Percentiles rank a stretch among this genome's conserved stretches.
phyloP scores from a whole-genome alignment of 2,888 invertebrate genomes.

The Brenthis daphne region DNA sequence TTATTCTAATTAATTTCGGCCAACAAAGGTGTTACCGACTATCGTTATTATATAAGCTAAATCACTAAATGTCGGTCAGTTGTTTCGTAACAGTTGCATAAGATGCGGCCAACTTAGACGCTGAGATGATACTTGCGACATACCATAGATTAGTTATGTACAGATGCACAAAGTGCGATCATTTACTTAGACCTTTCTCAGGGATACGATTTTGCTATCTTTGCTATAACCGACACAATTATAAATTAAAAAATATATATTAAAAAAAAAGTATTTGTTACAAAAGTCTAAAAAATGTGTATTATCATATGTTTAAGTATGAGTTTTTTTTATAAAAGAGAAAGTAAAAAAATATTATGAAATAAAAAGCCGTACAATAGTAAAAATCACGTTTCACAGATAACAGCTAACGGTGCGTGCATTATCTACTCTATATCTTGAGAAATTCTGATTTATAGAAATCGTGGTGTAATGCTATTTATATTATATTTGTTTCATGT shows the following conservation, averaged over 20 bases:
- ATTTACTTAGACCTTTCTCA: not conserved
- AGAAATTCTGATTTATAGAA: conserved; percentile 37
- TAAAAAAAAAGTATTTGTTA: too few species aligned
- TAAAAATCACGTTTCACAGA: conserved; percentile 39
- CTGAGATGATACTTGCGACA: conserved; percentile 75
- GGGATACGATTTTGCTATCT: not conserved
- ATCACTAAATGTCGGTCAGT: conserved; percentile 71
- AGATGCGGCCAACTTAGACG: conserved; percentile 62
- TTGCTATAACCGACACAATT: too few species aligned
- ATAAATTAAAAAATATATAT: too few species aligned
- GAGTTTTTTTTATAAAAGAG: conserved; percentile 31
- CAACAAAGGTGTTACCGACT: conserved; percentile 38
- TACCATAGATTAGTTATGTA: conserved; percentile 46
- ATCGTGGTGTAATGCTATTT: conserved; percentile 1
- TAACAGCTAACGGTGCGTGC: conserved; percentile 38
- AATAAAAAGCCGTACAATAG: conserved; percentile 18
- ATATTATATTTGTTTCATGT: not conserved
- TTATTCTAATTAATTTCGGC: conserved; percentile 38
- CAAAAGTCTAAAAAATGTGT: too few species aligned
- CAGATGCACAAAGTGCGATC: conserved; percentile 3
- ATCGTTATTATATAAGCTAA: conserved; percentile 60
- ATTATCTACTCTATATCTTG: conserved; percentile 38
- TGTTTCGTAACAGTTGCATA: conserved; percentile 77
- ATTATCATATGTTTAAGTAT: too few species aligned
- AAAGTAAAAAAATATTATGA: conserved; percentile 32